These are phyloP conservation scores for Thymelicus lineola DNA, from an alignment of 2,888 invertebrate species.

Conservation along the genomic window DNA sequence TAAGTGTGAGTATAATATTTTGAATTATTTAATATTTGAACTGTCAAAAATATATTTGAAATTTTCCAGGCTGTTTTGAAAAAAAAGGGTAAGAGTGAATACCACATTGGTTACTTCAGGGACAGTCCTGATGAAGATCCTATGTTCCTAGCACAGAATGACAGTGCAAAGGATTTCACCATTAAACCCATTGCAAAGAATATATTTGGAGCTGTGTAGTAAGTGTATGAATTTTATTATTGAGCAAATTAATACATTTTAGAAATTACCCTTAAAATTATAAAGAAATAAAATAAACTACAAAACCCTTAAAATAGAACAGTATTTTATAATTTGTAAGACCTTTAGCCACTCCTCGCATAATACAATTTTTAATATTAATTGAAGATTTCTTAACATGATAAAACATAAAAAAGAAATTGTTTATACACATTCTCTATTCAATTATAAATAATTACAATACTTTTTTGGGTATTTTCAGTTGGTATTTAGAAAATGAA, in stretches of 20 bases:
- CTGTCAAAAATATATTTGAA: not conserved
- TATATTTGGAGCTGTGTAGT: constrained; percentile 92
- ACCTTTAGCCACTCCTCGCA: no score
- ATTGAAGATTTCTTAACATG: no score
- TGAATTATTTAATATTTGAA: no score
- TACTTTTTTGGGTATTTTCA: constrained; percentile 54
- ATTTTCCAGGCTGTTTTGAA: constrained; percentile 88
- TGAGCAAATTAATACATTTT: no score
- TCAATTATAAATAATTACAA: not conserved
- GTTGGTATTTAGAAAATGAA: constrained; percentile 81
- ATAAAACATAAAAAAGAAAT: no score
- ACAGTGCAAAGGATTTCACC: constrained; percentile 87
- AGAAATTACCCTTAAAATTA: no score
- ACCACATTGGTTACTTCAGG: constrained; percentile 96
- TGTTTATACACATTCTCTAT: no score
- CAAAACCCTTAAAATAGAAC: no score
- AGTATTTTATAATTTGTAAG: no score
- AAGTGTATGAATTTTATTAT: constrained; percentile 58
- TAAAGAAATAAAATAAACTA: no score
- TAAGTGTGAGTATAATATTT: no score
- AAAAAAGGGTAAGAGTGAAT: constrained; percentile 88
- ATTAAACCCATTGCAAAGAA: constrained; percentile 91
- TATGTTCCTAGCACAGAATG: constrained; percentile 91
- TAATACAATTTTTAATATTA: no score
- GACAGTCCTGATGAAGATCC: constrained; percentile 92